A percentile compares a stretch with the other conserved stretches of the same genome.
phyloP scores from a whole-genome alignment of 92 coral and sea anemone genomes.

The Hydrozoanthus gracilis region DNA sequence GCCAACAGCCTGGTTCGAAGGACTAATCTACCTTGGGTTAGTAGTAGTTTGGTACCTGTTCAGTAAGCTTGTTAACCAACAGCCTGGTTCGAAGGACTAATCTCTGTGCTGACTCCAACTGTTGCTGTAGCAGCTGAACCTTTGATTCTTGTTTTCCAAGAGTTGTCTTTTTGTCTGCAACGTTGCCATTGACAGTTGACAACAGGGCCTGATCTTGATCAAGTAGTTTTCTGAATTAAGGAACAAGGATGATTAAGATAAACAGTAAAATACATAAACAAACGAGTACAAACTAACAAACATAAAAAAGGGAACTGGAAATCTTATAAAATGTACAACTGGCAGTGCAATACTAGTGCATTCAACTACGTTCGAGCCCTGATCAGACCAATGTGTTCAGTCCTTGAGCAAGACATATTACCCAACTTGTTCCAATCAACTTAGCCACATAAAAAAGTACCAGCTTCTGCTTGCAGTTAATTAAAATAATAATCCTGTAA shows the following conservation, averaged over 20 bases:
- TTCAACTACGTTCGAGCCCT: no score
- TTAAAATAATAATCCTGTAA: no score
- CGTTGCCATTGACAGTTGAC: slow-evolving; percentile 57
- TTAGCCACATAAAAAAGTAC: no score
- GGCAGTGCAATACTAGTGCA: no score
- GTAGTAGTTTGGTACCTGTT: slow-evolving; percentile 52
- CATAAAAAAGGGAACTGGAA: no score
- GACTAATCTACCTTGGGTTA: slow-evolving; percentile 43
- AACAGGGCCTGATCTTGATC: slow-evolving; percentile 70
- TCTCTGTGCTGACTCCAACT: slow-evolving; percentile 81
- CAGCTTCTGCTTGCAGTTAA: no score
- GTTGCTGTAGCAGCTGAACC: slow-evolving; percentile 73
- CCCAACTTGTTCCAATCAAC: no score
- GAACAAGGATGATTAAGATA: neutral
- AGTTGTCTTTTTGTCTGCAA: slow-evolving; percentile 64
- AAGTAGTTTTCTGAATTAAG: slow-evolving; percentile 61
- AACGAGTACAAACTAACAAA: no score
- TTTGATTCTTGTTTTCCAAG: slow-evolving; percentile 77
- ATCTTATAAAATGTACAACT: no score
- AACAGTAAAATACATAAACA: no score
- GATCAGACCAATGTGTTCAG: no score
- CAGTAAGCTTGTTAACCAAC: slow-evolving; percentile 70
- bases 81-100: slow-evolving; percentile 68
- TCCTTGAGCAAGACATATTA: no score
- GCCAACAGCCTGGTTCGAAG: slow-evolving; percentile 69